Percentiles rank a stretch among this genome's conserved stretches.
These are phyloP conservation scores for Promerops cafer DNA, from an alignment of 2,113 vertebrate species.

Conservation along the genomic window DNA sequence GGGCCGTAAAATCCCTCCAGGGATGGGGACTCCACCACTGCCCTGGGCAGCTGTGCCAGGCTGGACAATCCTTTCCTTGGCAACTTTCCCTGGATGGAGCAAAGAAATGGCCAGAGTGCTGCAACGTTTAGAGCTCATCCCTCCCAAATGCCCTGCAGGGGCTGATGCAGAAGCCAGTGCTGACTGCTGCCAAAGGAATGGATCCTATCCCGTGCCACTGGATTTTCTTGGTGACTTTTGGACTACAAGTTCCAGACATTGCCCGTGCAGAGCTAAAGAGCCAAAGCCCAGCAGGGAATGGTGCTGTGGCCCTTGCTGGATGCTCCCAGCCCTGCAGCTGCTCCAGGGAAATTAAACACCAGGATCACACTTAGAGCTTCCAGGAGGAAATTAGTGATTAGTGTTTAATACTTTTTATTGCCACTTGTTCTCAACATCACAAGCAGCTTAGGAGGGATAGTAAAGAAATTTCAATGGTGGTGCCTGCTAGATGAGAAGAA, in stretches of 20 bases:
- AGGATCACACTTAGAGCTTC: background rate
- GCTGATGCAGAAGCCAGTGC: background rate
- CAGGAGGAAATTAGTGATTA: background rate
- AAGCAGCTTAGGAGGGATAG: background rate
- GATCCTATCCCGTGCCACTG: background rate
- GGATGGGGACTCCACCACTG: background rate
- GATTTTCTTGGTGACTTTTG: background rate
- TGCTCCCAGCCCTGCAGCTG: background rate
- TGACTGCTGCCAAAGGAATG: background rate
- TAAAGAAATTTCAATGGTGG: background rate
- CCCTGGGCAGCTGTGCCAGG: background rate
- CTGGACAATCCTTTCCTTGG: background rate
- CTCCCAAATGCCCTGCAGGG: background rate
- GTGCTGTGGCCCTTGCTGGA: background rate
- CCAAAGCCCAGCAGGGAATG: background rate
- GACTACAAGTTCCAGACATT: background rate
- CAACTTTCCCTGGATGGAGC: background rate
- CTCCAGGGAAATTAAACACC: background rate
- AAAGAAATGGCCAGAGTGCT: background rate
- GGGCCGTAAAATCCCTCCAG: background rate
- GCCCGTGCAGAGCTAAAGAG: background rate
- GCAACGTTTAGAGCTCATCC: background rate
- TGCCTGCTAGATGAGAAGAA: background rate
- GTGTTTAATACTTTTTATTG: background rate
- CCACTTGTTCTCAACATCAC: background rate